Evolutionary conservation across 2,113 vertebrate genomes (phyloP).

Genomic region (Hucho hucho): DNA sequence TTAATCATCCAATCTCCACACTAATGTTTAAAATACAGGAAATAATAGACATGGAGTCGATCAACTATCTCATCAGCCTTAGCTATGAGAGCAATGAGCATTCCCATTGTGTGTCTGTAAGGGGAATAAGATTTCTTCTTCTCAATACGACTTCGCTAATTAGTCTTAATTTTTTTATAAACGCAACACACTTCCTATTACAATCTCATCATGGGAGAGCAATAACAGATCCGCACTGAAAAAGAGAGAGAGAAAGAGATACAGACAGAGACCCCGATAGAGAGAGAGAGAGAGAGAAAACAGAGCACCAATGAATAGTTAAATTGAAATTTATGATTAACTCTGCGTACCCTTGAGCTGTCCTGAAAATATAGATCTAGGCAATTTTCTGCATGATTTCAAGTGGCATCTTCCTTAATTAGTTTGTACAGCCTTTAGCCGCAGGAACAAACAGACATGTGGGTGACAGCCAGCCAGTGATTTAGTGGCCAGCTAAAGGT

Average conservation of each 20-base stretch:
- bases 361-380: slow-evolving; percentile 71
- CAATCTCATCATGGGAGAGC: not conserved
- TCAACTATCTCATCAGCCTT: not conserved
- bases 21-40: not conserved
- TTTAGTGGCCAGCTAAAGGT: slow-evolving; percentile 47
- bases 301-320: slow-evolving; percentile 14
- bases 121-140: too few species aligned
- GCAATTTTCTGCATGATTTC: slow-evolving; percentile 82
- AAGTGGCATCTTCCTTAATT: slow-evolving; percentile 78
- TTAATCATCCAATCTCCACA: not conserved
- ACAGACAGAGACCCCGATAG: not conserved
- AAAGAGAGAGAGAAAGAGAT: not conserved
- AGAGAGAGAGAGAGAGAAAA: not conserved
- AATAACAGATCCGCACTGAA: not conserved
- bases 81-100: not conserved
- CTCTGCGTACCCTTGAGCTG: slow-evolving; percentile 69
- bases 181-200: not conserved
- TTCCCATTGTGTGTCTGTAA: not conserved
- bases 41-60: not conserved
- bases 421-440: slow-evolving; percentile 73
- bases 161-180: not conserved
- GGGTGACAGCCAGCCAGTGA: slow-evolving; percentile 39
- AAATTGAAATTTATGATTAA: slow-evolving; percentile 55
- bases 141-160: not conserved
- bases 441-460: slow-evolving; percentile 53